Conservation (phyloP, 2,113 vertebrate species). For the Physeter macrocephalus region DNA sequence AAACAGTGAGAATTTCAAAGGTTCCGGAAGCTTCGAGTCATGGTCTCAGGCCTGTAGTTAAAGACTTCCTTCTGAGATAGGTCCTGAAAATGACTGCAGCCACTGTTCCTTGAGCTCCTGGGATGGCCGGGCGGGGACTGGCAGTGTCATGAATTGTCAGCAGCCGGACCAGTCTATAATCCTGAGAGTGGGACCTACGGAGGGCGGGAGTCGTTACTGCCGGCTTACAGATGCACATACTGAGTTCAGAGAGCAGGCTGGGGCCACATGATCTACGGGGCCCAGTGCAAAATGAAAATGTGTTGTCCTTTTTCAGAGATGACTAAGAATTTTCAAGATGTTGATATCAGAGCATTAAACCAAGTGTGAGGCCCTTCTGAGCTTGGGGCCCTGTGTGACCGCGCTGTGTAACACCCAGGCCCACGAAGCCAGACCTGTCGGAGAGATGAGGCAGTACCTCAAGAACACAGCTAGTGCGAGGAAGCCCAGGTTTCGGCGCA, state of each 20-base stretch:
- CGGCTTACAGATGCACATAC: background rate
- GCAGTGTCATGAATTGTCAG: background rate
- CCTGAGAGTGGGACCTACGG: accelerated
- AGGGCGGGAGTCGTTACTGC: background rate
- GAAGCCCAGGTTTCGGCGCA: background rate
- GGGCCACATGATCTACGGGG: background rate
- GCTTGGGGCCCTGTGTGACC: background rate
- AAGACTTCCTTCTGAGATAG: constrained; percentile 33
- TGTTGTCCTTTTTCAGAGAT: background rate
- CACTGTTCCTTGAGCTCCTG: background rate
- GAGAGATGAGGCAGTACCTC: background rate
- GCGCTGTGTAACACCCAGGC: too few relatives aligned
- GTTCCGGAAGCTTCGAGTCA: constrained; percentile 2
- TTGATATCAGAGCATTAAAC: background rate
- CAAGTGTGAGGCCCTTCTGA: background rate
- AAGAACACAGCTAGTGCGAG: background rate
- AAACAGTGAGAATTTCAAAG: constrained; percentile 50
- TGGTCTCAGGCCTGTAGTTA: background rate
- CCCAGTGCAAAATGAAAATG: background rate
- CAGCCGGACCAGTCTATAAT: background rate
- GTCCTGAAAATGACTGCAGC: background rate
- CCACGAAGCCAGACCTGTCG: too few relatives aligned
- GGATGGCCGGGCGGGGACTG: background rate
- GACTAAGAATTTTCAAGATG: background rate
- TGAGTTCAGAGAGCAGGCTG: background rate